A percentile compares a stretch with the other conserved stretches of the same genome.
These are phyloP conservation scores for Drosophila micromelanica DNA, from an alignment of 1,140 invertebrate species.

Conservation along the genomic window DNA sequence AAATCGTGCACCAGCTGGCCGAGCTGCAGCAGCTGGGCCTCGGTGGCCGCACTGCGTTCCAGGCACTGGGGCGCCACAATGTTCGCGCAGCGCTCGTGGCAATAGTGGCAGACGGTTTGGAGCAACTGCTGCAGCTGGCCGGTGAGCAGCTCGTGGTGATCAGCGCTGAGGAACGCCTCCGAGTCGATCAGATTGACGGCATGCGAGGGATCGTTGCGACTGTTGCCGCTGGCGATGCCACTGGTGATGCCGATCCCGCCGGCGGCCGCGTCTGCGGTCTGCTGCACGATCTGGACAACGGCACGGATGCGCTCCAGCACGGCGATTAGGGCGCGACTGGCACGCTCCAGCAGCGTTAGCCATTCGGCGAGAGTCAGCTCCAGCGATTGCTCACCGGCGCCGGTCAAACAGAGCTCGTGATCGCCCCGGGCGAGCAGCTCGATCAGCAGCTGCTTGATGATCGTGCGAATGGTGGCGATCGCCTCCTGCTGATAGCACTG, in stretches of 20 bases:
- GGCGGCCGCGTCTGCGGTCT: conserved; percentile 87
- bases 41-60: conserved; percentile 88
- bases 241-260: conserved; percentile 78
- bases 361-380: conserved; percentile 90
- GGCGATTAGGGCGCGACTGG: conserved; percentile 88
- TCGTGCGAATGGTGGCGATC: conserved; percentile 93
- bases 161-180: conserved; percentile 89
- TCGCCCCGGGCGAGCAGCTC: conserved; percentile 89
- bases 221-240: conserved; percentile 85
- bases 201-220: conserved; percentile 55
- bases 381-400: conserved; percentile 88
- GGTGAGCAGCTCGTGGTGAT: conserved; percentile 89
- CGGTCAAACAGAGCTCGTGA: conserved; percentile 87
- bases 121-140: conserved; percentile 91
- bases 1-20: conserved; percentile 92
- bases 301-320: conserved; percentile 88
- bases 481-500: conserved; percentile 95
- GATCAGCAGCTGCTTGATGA: conserved; percentile 94
- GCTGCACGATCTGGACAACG: conserved; percentile 89
- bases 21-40: conserved; percentile 91
- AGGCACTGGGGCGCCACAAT: conserved; percentile 90
- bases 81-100: conserved; percentile 95
- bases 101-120: conserved; percentile 93
- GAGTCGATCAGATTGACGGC: conserved; percentile 86
- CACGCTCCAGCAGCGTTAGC: conserved; percentile 90